Base-by-base conservation (phyloP, 2,888 invertebrate species). In the Drosophila colorata region DNA sequence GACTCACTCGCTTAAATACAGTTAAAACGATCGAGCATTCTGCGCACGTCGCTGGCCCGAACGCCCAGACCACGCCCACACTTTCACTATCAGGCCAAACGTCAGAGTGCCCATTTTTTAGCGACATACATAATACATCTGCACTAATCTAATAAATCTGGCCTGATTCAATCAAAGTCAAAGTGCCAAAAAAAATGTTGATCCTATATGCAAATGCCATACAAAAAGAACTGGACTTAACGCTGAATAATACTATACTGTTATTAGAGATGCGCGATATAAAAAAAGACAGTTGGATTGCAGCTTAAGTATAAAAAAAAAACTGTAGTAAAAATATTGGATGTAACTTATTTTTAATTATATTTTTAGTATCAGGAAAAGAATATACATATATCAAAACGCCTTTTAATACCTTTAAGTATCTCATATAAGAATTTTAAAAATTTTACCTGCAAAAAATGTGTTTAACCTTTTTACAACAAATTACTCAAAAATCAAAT, bases 71-170 rank as follows among this genome's bases (percentile, higher is more conserved):
- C 63, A 80, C 53, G 49, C 59, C 52, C 58, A 61, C 14, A 38
- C 52, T 79, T 74, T 68, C 83, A 63, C 75, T 64, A 51, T 52
- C 20, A 40, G 38, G 35, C 46, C 25, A 7, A 7, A 8, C 25
- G 8, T 28, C 23, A 43, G 20, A 40, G 52, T 35, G 31, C 58
- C 56, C 73, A 51, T 66, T 16, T 14, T 38, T 51, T 4, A 41
- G 13, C 28, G 2, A 14, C 11, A n/a, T 18, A 9, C 20, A 3
- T 31, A 7, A 3, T 31, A 7, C 28, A 20, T 31, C 0, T 18
- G 33, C 33, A 37, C 61, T 64, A 68, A 87, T 74, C 66, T 65
- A 74, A 87, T 70, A 48, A 73, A 63, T 16, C 11, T 37, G 9
- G 61, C 18, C 58, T 73, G 16, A 73, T 73, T 78, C 78, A 74